Evolutionary conservation across 2,797 vertebrate species (phyloP), one percentile per base, ranked within the genome.

Genomic region (Chiloscyllium punctatum): DNA sequence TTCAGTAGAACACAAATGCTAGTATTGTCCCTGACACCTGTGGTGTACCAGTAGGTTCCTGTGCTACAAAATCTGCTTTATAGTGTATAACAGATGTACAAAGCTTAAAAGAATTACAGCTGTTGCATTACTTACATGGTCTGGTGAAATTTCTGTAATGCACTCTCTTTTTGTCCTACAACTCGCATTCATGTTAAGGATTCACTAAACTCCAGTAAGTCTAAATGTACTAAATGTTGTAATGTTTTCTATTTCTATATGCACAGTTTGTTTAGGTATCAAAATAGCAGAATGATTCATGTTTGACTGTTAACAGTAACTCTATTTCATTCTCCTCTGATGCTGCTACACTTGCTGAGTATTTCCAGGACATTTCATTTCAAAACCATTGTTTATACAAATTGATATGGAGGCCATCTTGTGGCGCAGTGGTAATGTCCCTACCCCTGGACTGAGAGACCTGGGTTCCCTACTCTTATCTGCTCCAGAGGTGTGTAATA

Each of bases 61-160:
- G 48, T 77, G 51, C 42, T 77, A 74, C 69, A 94, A 95, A 74
- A 95, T 74, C 48, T n/a, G 16, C 42, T 53, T 95, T 77, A 95
- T 95, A 95, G 94, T 95, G 94, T 95, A 94, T 72, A 95, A 95
- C 94, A 95, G 94, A 95, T 95, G 94, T 95, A 95, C 74, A n/a
- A 27, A 30, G 25, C 30, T 53, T 95, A 72, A 77, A 92, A 92
- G 69, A 74, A 68, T 95, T 74, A n/a, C 71, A 95, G 71, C 94
- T 95, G 94, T 77, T 95, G 25, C 27, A 95, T 95, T 53, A 77
- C 71, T 95, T 74, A 51, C 48, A 48, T 51, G 42, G 71, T 77
- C 71, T 95, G 69, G 48, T 53, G 30, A 48, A 95, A 77, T 33
- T 95, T 95, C 48, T 53, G 94, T 15, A 74, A 18, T 95, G 2